Percentiles rank a stretch among this genome's conserved stretches.
phyloP scores from a whole-genome alignment of 2,797 vertebrate genomes.

The Enoplosus armatus region DNA sequence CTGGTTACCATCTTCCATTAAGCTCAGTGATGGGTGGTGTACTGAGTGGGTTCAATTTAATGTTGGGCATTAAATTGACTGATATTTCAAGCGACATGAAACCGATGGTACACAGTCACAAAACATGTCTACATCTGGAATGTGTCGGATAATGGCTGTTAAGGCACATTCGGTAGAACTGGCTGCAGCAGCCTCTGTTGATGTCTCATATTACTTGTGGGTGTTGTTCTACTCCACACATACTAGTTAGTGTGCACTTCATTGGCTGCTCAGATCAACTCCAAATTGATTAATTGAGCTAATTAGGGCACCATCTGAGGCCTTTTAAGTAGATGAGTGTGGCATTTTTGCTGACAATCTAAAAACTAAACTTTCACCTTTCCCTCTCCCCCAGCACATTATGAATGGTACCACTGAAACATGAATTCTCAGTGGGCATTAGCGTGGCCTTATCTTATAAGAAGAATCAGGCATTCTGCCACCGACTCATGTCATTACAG shows the following conservation, averaged over 20 bases:
- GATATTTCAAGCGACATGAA: slow-evolving; percentile 41
- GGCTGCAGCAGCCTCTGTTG: slow-evolving; percentile 18
- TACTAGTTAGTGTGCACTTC: slow-evolving; percentile 17
- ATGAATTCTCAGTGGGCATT: slow-evolving; percentile 9
- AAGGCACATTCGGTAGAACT: slow-evolving; percentile 15
- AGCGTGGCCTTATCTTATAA: slow-evolving; percentile 21
- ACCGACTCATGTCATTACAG: slow-evolving; percentile 37
- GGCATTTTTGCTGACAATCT: slow-evolving; percentile 21
- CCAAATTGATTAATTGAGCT: slow-evolving; percentile 61
- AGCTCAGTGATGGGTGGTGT: slow-evolving; percentile 43
- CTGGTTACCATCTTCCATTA: slow-evolving; percentile 62
- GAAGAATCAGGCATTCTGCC: slow-evolving; percentile 38
- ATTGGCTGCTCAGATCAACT: slow-evolving; percentile 44
- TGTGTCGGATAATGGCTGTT: slow-evolving; percentile 37
- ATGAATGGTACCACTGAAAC: not conserved
- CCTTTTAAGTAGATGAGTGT: slow-evolving; percentile 42
- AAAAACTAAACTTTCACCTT: slow-evolving; percentile 35
- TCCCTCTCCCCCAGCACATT: not conserved
- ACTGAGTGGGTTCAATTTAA: slow-evolving; percentile 48
- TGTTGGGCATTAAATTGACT: slow-evolving; percentile 48
- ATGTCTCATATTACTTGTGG: slow-evolving; percentile 27
- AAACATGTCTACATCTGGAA: slow-evolving; percentile 43
- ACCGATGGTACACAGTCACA: slow-evolving; percentile 34
- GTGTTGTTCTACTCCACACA: slow-evolving; percentile 21
- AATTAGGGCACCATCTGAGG: slow-evolving; percentile 46